Percentiles rank a stretch among this genome's conserved stretches.
These are phyloP conservation scores for Ernsta delagoae DNA, from an alignment of 2,888 invertebrate genomes.

Conservation along the genomic window DNA sequence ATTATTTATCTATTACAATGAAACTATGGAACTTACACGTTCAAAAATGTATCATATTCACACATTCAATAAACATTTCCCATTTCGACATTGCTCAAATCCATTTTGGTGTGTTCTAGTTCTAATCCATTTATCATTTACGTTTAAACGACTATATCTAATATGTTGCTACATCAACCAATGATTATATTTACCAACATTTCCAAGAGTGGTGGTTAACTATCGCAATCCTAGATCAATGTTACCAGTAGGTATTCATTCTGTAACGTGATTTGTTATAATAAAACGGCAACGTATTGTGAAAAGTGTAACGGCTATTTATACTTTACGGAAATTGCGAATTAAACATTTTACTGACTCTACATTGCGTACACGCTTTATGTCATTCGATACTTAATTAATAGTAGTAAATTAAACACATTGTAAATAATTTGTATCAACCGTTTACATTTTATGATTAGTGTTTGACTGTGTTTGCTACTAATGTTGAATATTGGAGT, in stretches of 20 bases:
- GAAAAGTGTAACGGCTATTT: constrained; percentile 27
- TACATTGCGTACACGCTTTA: neutral
- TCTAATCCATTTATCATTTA: constrained; percentile 53
- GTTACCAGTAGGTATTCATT: constrained; percentile 15
- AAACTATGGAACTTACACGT: too few relatives aligned
- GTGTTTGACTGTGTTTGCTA: too few relatives aligned
- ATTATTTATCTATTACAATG: too few relatives aligned
- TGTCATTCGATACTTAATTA: too few relatives aligned
- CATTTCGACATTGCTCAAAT: constrained; percentile 22
- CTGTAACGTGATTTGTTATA: constrained; percentile 32
- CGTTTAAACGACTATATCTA: constrained; percentile 46
- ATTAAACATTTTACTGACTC: neutral
- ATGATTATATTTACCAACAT: constrained; percentile 54
- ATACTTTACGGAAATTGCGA: constrained; percentile 18
- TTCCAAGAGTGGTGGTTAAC: constrained; percentile 3
- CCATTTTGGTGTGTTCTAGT: constrained; percentile 45
- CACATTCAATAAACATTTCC: constrained; percentile 3
- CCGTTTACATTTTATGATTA: too few relatives aligned
- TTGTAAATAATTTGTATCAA: neutral
- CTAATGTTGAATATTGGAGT: too few relatives aligned
- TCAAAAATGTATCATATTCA: too few relatives aligned
- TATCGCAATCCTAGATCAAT: constrained; percentile 22
- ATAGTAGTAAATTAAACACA: neutral
- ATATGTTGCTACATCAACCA: constrained; percentile 53
- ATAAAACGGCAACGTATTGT: constrained; percentile 26